Evolutionary conservation across 2,888 invertebrate genomes (phyloP).

Genomic region (Cistogaster globosa): DNA sequence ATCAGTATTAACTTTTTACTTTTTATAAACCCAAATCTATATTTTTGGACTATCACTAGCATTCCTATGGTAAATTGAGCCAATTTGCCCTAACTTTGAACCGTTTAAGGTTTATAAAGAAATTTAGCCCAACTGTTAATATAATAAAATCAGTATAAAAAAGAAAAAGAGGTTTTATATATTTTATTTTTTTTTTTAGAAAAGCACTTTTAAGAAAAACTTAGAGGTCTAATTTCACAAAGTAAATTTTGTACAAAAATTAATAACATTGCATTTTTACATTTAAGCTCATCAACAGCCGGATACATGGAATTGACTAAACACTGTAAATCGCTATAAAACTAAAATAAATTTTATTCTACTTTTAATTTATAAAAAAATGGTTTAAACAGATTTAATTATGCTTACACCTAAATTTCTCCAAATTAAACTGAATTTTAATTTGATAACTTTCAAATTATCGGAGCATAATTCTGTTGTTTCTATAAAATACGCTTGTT

Average conservation of each 20-base stretch:
- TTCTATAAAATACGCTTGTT: conserved; percentile 78
- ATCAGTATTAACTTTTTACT: too few species aligned
- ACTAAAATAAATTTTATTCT: too few species aligned
- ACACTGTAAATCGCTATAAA: conserved; percentile 78
- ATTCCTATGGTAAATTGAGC: too few species aligned
- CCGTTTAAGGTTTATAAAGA: too few species aligned
- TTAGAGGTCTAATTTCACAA: conserved; percentile 77
- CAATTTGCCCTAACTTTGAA: too few species aligned
- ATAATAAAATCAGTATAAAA: too few species aligned
- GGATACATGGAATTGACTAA: conserved; percentile 76
- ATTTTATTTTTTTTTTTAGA: conserved; percentile 2
- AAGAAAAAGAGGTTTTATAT: background rate
- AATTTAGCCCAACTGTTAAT: too few species aligned
- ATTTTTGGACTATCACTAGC: too few species aligned
- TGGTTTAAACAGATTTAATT: too few species aligned
- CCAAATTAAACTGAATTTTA: conserved; percentile 78
- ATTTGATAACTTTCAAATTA: conserved; percentile 74
- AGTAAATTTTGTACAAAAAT: conserved; percentile 76
- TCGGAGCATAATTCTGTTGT: conserved; percentile 78
- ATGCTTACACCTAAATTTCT: conserved; percentile 78
- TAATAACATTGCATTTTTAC: conserved; percentile 74
- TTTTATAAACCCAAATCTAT: too few species aligned
- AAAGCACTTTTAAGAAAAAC: conserved; percentile 75
- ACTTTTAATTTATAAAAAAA: too few species aligned
- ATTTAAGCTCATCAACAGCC: conserved; percentile 72